These are phyloP conservation scores for Oreochromis aureus DNA, from an alignment of 2,113 vertebrate genomes.

Conservation along the genomic window DNA sequence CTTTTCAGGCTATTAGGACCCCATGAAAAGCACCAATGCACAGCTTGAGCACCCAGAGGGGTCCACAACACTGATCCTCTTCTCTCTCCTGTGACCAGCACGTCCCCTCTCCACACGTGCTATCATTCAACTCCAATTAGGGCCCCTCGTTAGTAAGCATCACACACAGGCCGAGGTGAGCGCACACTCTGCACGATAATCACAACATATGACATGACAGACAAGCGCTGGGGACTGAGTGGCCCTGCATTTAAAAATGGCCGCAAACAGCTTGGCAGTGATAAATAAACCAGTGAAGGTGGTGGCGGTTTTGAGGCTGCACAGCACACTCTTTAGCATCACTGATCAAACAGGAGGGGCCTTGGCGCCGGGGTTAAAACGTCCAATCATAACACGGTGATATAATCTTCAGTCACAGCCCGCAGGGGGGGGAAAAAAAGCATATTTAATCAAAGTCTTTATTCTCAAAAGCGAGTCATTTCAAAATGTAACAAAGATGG, in stretches of 20 bases:
- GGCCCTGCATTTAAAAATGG: slow-evolving; percentile 14
- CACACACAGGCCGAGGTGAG: not conserved
- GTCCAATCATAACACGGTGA: not conserved
- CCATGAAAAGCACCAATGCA: slow-evolving; percentile 44
- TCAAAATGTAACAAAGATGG: slow-evolving; percentile 52
- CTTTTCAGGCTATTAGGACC: not conserved
- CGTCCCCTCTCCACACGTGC: slow-evolving; percentile 17
- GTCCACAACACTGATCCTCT: slow-evolving; percentile 10
- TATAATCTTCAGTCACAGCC: slow-evolving; percentile 33
- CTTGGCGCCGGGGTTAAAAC: not conserved
- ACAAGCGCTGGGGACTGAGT: not conserved
- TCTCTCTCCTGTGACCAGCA: not conserved
- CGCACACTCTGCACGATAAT: slow-evolving; percentile 6
- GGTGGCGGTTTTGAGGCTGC: slow-evolving; percentile 7
- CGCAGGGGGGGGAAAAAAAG: not conserved
- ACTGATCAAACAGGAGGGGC: not conserved
- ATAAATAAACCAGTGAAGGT: slow-evolving; percentile 39
- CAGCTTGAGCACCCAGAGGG: slow-evolving; percentile 44
- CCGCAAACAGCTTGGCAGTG: slow-evolving; percentile 53
- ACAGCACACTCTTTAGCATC: slow-evolving; percentile 16
- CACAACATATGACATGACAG: slow-evolving; percentile 9
- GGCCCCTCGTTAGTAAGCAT: slow-evolving; percentile 10
- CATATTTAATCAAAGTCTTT: slow-evolving; percentile 1
- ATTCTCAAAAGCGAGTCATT: slow-evolving; percentile 30
- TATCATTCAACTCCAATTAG: slow-evolving; percentile 12